These are phyloP conservation scores for Dendropsophus ebraccatus DNA, from an alignment of 2,113 vertebrate species.

Conservation along the genomic window DNA sequence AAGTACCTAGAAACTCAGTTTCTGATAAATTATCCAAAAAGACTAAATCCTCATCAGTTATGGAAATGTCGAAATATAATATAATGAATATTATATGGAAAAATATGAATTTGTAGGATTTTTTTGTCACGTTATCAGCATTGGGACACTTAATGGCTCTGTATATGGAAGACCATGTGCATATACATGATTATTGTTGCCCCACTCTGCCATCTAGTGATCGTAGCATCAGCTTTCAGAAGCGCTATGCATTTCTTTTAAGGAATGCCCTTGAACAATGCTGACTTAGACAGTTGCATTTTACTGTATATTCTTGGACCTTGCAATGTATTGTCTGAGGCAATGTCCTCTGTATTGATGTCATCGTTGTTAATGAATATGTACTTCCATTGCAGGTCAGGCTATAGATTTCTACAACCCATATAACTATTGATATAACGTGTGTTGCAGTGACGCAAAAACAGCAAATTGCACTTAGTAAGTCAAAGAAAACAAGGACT, in stretches of 20 bases:
- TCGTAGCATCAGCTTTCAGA: not conserved
- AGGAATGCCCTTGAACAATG: slow-evolving; percentile 14
- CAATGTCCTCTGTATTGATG: not conserved
- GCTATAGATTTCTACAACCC: not conserved
- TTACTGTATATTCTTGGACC: not conserved
- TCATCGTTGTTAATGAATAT: not conserved
- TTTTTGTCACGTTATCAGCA: slow-evolving; percentile 8
- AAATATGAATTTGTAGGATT: too few species aligned
- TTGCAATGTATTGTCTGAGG: not conserved
- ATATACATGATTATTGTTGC: not conserved
- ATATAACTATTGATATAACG: not conserved
- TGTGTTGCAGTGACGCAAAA: not conserved
- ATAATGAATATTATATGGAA: slow-evolving; percentile 15
- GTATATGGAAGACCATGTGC: not conserved
- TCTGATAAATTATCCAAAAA: not conserved
- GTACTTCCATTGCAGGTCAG: not conserved
- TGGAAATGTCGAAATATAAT: not conserved
- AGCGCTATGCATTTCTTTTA: not conserved
- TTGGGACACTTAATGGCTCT: not conserved
- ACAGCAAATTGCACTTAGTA: not conserved
- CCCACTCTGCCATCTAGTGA: slow-evolving; percentile 46
- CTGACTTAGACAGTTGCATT: not conserved
- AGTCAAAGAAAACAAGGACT: not conserved
- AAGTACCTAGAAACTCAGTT: not conserved
- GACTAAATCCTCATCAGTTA: not conserved